Evolutionary conservation across 2,888 invertebrate species (phyloP).

Genomic region (Lydus trimaculatus): DNA sequence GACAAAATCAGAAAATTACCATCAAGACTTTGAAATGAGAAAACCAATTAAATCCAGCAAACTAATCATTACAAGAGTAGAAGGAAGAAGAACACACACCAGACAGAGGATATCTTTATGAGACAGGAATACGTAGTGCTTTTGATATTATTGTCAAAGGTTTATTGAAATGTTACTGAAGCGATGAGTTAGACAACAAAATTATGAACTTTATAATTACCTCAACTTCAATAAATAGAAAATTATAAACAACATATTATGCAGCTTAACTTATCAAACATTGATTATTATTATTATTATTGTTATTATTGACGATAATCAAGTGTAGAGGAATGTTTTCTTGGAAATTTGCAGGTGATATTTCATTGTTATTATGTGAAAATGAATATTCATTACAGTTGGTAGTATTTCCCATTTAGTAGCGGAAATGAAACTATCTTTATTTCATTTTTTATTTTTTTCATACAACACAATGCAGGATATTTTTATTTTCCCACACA

Average conservation of each 20-base stretch:
- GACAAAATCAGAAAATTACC: neutral
- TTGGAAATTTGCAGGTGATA: neutral
- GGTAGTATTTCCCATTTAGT: neutral
- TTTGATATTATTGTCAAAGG: neutral
- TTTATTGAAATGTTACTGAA: neutral
- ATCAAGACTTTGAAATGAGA: neutral
- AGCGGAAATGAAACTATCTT: neutral
- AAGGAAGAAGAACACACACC: neutral
- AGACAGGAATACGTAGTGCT: neutral
- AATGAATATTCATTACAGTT: slow-evolving; percentile 5
- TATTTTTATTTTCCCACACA: neutral
- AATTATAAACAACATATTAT: neutral
- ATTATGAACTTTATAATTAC: neutral
- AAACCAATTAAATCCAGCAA: neutral
- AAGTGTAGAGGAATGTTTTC: neutral
- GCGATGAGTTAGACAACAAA: neutral
- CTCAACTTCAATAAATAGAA: neutral
- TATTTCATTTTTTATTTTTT: neutral
- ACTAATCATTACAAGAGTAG: neutral
- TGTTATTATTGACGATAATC: no score
- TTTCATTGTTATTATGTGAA: neutral
- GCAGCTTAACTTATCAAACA: neutral
- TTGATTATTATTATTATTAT: neutral
- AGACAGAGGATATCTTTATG: neutral
- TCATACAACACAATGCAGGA: neutral